Evolutionary conservation across 2,888 invertebrate species (phyloP), one percentile per base, ranked within the genome.

Genomic region (Rotaria macrura): DNA sequence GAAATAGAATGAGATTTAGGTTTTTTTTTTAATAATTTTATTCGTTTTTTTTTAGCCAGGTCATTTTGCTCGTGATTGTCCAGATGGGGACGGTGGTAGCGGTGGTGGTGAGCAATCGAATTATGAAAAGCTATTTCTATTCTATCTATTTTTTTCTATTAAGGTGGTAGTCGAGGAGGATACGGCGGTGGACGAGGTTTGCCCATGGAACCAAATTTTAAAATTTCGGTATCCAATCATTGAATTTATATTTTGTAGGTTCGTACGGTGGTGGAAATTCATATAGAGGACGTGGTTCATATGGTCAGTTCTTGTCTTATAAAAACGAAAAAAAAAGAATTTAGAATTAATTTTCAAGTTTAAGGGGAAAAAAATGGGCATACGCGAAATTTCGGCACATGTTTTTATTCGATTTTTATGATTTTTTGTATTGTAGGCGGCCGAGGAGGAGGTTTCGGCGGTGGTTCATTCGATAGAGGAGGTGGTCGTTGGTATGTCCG

Each of bases 201-300:
- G 34, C 12, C 3, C 34, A 34, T 34, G 34, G 34, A 34, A 65
- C 47, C 9, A 47, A 12, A 12, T 47, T 47, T 47, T 47, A 14
- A 47, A 47, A 47, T 12, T 65, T 29, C 12, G 57, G 65, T 9
- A 65, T 12, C 34, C 29, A 29, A 34, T 17, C 65, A 65, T 34
- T 65, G 34, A 65, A 65, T 65, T 65, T 65, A 65, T n/a, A n/a
- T 65, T 65, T 65, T 65, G 34, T 65, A 65, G 65, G 65, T 65
- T 65, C 65, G 65, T 65, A 65, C 65, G 65, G 65, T 65, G 65
- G 65, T 65, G 65, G 65, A 57, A 57, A 29, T 65, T 65, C 65
- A 29, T 65, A 65, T 29, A 9, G 65, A 65, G 65, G 65, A 65
- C 65, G 65, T 65, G 65, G 65, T 3, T 65, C 65, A 34, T 65